These are phyloP conservation scores for Leptoteleia sp. DNA, from an alignment of 1,140 invertebrate genomes.

Conservation along the genomic window DNA sequence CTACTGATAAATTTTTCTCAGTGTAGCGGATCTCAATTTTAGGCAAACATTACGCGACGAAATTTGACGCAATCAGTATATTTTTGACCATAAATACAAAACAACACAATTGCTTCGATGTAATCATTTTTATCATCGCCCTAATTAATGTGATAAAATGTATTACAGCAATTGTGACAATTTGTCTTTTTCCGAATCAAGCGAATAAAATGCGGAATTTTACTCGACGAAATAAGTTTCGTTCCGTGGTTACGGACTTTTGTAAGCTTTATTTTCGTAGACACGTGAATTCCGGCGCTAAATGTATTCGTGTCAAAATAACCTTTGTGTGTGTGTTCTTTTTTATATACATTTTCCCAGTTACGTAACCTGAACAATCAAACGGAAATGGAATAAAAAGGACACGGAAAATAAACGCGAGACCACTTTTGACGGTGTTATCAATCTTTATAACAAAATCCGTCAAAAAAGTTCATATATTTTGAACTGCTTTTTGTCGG, in stretches of 20 bases:
- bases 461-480: constrained; percentile 8
- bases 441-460: constrained; percentile 14
- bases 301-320: constrained; percentile 5
- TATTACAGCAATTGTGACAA: neutral
- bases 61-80: too few species aligned
- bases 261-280: constrained; percentile 2
- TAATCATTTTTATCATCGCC: neutral
- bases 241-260: neutral
- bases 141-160: neutral
- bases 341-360: neutral
- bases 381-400: neutral
- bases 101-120: too few species aligned
- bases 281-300: neutral
- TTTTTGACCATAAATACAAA: too few species aligned
- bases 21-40: too few species aligned
- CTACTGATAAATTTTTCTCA: too few species aligned
- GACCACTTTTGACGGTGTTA: constrained; percentile 6
- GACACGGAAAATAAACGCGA: neutral
- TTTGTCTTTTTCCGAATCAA: neutral
- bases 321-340: too few species aligned
- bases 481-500: neutral
- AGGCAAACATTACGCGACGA: too few species aligned
- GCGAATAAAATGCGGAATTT: neutral
- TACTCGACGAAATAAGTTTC: neutral
- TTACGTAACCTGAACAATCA: constrained; percentile 10